These are phyloP conservation scores for Ophion obscuratus DNA, from an alignment of 2,888 invertebrate species.

Conservation along the genomic window DNA sequence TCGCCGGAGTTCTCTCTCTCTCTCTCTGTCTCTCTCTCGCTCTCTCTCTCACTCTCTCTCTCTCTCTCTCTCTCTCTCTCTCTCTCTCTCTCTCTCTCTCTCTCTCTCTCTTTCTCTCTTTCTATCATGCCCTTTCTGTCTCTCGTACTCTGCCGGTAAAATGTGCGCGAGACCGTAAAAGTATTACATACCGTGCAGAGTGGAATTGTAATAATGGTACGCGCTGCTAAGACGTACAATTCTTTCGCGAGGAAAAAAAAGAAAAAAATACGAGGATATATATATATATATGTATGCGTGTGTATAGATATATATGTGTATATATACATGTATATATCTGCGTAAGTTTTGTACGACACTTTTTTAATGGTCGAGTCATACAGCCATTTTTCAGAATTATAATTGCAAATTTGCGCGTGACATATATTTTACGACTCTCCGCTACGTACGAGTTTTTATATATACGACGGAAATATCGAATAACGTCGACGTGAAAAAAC, in stretches of 20 bases:
- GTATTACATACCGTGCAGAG: conserved; percentile 45
- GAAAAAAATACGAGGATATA: neutral
- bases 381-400: neutral
- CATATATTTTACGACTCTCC: too few species aligned
- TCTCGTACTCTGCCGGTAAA: neutral
- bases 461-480: too few species aligned
- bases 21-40: conserved; percentile 14
- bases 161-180: conserved; percentile 50
- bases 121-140: conserved; percentile 8
- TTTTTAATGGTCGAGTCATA: neutral
- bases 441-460: too few species aligned
- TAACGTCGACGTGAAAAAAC: too few species aligned
- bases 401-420: neutral
- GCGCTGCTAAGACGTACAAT: neutral
- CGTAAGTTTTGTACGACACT: neutral
- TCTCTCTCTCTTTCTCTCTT: conserved; percentile 8
- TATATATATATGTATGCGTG: neutral
- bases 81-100: conserved; percentile 5
- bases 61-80: conserved; percentile 23
- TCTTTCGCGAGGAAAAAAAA: neutral
- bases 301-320: too few species aligned
- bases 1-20: conserved; percentile 35
- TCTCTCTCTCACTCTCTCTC: conserved; percentile 10
- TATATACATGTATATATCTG: too few species aligned
- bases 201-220: conserved; percentile 42